Percentiles rank a stretch among this genome's conserved stretches.
Evolutionary conservation across 2,113 vertebrate genomes (phyloP).

Genomic region (Burhinus oedicnemus): DNA sequence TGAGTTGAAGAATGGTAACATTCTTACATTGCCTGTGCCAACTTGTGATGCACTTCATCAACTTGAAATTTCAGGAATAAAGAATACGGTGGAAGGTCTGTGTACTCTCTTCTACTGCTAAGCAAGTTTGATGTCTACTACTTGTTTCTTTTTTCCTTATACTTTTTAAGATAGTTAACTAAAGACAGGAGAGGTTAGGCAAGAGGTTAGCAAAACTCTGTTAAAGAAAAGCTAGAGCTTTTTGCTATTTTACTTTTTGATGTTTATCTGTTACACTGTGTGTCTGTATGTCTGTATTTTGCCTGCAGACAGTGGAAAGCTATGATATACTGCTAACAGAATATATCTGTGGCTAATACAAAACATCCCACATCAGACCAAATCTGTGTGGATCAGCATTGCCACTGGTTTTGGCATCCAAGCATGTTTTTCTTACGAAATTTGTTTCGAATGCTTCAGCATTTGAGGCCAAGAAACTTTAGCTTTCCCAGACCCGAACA

Average conservation of each 20-base stretch:
- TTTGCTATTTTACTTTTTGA: neutral
- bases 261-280: neutral
- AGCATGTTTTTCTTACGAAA: accelerated
- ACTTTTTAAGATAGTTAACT: neutral
- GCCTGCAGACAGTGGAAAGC: neutral
- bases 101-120: neutral
- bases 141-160: neutral
- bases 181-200: neutral
- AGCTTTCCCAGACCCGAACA: neutral
- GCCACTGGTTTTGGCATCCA: neutral
- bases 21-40: neutral
- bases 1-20: neutral
- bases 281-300: neutral
- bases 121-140: neutral
- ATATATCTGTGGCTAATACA: neutral
- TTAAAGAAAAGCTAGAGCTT: neutral
- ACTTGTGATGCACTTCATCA: neutral
- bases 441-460: neutral
- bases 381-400: neutral
- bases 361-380: neutral
- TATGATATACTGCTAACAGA: neutral
- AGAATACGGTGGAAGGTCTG: neutral
- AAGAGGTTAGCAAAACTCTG: neutral
- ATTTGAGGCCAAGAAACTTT: neutral
- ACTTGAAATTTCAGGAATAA: neutral